Evolutionary conservation across 2,888 invertebrate species (phyloP).

Genomic region (Scelioninae gen. 1): DNA sequence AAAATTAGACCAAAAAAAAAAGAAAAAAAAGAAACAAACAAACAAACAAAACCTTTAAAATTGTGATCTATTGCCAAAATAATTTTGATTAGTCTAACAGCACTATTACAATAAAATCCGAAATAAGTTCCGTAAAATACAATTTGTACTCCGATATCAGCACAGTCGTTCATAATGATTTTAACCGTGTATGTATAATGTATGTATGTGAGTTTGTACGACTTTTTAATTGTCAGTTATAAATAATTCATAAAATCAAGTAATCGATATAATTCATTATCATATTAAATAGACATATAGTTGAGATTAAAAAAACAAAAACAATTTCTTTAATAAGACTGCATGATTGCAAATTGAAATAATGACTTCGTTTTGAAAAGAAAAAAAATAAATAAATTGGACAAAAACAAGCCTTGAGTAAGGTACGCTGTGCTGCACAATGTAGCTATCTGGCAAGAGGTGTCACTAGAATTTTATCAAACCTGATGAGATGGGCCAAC

Average conservation of each 20-base stretch:
- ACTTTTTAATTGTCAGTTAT: conserved; percentile 12
- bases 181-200: conserved; percentile 25
- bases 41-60: background rate
- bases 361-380: conserved; percentile 3
- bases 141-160: conserved; percentile 41
- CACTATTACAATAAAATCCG: conserved; percentile 6
- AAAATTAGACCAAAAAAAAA: conserved; percentile 7
- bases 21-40: background rate
- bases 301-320: no score
- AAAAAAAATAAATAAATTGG: conserved; percentile 22
- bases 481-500: conserved; percentile 92
- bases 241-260: conserved; percentile 28
- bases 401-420: conserved; percentile 78
- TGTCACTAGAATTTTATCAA: conserved; percentile 80
- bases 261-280: conserved; percentile 16
- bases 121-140: conserved; percentile 13
- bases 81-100: conserved; percentile 18
- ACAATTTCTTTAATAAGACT: no score
- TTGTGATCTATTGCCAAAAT: conserved; percentile 29
- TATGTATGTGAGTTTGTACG: background rate
- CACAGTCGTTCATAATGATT: conserved; percentile 48
- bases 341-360: background rate
- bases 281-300: conserved; percentile 13
- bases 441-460: conserved; percentile 80
- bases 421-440: conserved; percentile 80